Evolutionary conservation across 2,888 invertebrate species (phyloP), one percentile per base, ranked within the genome.

Genomic region (Drosophila nigritarsus): DNA sequence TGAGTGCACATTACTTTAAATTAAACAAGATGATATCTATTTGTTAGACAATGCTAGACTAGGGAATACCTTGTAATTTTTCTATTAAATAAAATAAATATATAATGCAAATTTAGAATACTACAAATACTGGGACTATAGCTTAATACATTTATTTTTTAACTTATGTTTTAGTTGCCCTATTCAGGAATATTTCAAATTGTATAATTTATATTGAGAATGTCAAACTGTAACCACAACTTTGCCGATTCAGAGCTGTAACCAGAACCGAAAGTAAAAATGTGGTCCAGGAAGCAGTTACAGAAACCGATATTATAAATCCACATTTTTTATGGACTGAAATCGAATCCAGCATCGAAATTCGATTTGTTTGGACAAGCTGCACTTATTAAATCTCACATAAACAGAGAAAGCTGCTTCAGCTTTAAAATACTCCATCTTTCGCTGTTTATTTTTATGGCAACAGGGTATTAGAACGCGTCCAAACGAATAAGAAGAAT

Each of bases 1-100:
- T 72, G 70, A 75, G 75, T 75, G 68, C 61, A 38, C 50, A 66
- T 45, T 24, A 80, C 67, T 68, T 73, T 66, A 58, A 70, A 83
- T 72, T 72, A 73, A 83, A 40, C 29, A 42, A 36, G 58, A 3
- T 13, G 18, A 24, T 32, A 7, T 30, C 11, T 11, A 1, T 0
- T 7, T 0, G 24, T 45, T 13, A 7, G 4, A 2, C 40, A n/a
- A 4, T 45, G 27, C 0, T 5, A 9, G 30, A 36, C 55, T 29
- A 2, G 1, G 0, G 9, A 11, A 75, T 75, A 64, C 55, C 59
- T 62, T 42, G 32, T 15, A 38, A 36, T n/a, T 2, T 20, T 7
- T 2, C 3, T 13, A 13, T 6, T 20, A 13, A 45, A 13, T 13
- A 1, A 7, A 45, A 45, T 15, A 1, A 15, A 45, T 15, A 15